Conservation (phyloP, 2,888 invertebrate species). For the Spisula solida region DNA sequence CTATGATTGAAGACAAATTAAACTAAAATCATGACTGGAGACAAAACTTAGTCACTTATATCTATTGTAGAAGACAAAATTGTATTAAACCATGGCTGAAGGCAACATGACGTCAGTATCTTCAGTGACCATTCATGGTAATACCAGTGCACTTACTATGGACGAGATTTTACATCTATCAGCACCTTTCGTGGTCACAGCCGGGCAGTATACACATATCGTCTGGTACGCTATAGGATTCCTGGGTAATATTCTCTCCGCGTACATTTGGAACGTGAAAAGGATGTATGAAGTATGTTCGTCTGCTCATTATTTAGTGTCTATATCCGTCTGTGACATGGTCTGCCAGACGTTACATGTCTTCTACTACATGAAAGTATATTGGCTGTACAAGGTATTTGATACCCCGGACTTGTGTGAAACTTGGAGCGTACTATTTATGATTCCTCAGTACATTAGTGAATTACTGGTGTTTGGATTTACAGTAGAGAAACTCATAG, state of each 20-base stretch:
- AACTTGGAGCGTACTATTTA: constrained; percentile 82
- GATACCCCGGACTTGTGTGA: constrained; percentile 82
- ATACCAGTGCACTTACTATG: constrained; percentile 63
- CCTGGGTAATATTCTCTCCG: constrained; percentile 84
- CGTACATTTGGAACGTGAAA: constrained; percentile 83
- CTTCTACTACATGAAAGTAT: constrained; percentile 83
- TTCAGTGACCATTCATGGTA: neutral
- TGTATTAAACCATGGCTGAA: neutral
- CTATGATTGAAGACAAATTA: too few relatives aligned
- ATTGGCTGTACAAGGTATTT: constrained; percentile 81
- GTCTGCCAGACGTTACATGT: constrained; percentile 82
- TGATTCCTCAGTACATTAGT: constrained; percentile 84
- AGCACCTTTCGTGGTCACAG: constrained; percentile 75
- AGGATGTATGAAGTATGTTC: constrained; percentile 84
- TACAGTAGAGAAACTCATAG: constrained; percentile 85
- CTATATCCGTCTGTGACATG: constrained; percentile 84
- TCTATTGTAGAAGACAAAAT: neutral
- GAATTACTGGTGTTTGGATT: constrained; percentile 85
- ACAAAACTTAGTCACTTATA: neutral
- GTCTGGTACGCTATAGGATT: constrained; percentile 85
- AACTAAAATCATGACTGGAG: too few relatives aligned
- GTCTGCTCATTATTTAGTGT: constrained; percentile 85
- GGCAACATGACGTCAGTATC: neutral
- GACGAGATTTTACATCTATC: constrained; percentile 70
- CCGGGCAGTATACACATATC: constrained; percentile 83